Evolutionary conservation across 2,113 vertebrate genomes (phyloP), one percentile per base, ranked within the genome.

Genomic region (Cyphomyrus plagiostoma): DNA sequence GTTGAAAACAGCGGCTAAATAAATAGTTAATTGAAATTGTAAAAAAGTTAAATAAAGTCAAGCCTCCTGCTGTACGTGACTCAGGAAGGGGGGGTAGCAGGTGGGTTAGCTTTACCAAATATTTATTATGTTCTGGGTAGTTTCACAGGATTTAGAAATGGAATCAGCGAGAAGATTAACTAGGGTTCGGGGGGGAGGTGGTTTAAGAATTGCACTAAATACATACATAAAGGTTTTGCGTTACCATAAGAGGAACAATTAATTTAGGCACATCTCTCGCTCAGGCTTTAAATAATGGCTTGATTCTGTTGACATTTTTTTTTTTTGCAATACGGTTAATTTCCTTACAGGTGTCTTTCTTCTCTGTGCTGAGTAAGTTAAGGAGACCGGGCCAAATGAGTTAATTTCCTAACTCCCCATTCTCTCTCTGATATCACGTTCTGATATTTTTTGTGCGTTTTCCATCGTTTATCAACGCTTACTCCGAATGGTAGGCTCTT

Each of bases 101-200:
- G 7, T 9, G 58, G 58, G 62, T 11, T 66, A 13, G 62, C 9
- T 53, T 39, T 83, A 45, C 58, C 49, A 35, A 49, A 52, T 70
- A 70, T 89, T 91, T 91, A 90, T 91, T 92, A 88, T 84, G 87
- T 91, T 90, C 87, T 50, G 50, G 88, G 90, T 89, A 89, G 86
- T 92, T 90, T 91, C 91, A 91, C 70, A 70, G 87, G 77, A 91
- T 90, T 92, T 92, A n/a, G 83, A 58, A 86, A 17, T 50, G 80
- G 58, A 77, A 89, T 74, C 56, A 42, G 48, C 4, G 45, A 88
- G 87, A 62, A 62, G 2, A 62, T 62, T 62, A 2, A 0, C 58
- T 62, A 35, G 58, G 7, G 23, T 62, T 9, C 2, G 58, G 56
- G 0, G 56, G 56, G 23, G 11, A 21, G 58, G 56, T 6, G 23